A percentile compares a stretch with the other conserved stretches of the same genome.
Conservation (phyloP, 2,113 vertebrate species). For the Gnathonemus longibarbis region DNA sequence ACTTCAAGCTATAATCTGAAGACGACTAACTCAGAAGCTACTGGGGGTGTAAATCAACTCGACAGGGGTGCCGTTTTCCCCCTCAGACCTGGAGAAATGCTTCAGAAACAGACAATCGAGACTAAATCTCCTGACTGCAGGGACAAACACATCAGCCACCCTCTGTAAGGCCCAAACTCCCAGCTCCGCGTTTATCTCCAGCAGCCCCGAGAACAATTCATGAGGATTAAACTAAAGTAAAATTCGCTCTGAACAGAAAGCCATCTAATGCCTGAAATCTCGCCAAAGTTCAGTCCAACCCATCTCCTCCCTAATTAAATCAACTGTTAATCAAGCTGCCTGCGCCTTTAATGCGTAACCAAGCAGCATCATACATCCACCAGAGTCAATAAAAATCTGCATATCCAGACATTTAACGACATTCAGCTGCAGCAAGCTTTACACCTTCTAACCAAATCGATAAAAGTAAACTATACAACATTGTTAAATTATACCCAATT, state of each 20-base stretch:
- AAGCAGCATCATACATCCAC: not conserved
- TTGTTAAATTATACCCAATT: constrained; percentile 2
- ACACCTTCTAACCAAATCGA: not conserved
- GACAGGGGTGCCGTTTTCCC: not conserved
- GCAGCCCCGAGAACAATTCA: not conserved
- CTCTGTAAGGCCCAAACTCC: not conserved
- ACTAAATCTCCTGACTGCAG: not conserved
- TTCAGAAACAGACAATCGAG: not conserved
- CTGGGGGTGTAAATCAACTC: not conserved
- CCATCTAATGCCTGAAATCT: not conserved
- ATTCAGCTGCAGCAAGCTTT: not conserved
- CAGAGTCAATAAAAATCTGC: not conserved
- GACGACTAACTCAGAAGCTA: not conserved
- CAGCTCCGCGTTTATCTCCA: not conserved
- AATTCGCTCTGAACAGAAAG: not conserved
- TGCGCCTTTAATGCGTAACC: not conserved
- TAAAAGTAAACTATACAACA: not conserved
- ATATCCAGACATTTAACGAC: not conserved
- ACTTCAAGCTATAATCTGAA: not conserved
- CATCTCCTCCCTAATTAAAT: constrained; percentile 6
- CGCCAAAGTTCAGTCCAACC: not conserved
- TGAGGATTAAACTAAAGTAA: not conserved
- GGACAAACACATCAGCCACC: not conserved
- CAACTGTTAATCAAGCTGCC: not conserved
- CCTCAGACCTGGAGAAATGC: not conserved